Base-by-base conservation (phyloP, 1,140 invertebrate species). In the Drosophila teissieri region DNA sequence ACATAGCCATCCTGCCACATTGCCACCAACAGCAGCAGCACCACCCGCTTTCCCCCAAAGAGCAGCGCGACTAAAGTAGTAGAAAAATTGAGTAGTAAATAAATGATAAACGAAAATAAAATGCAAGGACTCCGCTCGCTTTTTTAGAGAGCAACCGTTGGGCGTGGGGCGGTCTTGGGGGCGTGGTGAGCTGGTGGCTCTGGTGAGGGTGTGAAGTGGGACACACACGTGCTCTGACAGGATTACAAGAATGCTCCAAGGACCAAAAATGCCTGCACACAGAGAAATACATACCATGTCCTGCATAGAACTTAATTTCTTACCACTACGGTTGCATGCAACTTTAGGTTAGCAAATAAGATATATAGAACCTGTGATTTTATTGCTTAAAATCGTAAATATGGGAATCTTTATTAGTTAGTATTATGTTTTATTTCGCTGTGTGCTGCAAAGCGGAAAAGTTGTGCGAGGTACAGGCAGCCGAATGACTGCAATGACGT, bases 81-180 rank as follows among this genome's bases (percentile, higher is more conserved):
- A 88, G 84, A 88, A 88, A 88, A 88, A 88, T 88, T 88, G 84
- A 88, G 84, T 89, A 88, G 80, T 89, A 89, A 89, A 89, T 89
- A 89, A 89, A 89, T 89, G 84, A 89, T 89, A 89, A 89, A 89
- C 84, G 84, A 89, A 89, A 89, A 89, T 89, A 89, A 89, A 89
- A 89, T 89, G 84, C 84, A 89, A 89, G 83, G 83, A 83, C 81
- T 80, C 69, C 17, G 75, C 68, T 51, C 44, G 61, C 54, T 55
- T 44, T 56, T 82, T 51, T 67, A 60, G 39, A n/a, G 45, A 49
- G 37, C 11, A 45, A 15, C n/a, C n/a, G n/a, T n/a, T n/a, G n/a
- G n/a, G n/a, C n/a, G 36, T 42, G 36, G 52, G 22, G 11, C 22
- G 19, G 44, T 40, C 24, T 31, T 2, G 37, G 46, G 39, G 37